Base-by-base conservation (phyloP, 2,113 vertebrate genomes). In the Protobothrops mucrosquamatus region DNA sequence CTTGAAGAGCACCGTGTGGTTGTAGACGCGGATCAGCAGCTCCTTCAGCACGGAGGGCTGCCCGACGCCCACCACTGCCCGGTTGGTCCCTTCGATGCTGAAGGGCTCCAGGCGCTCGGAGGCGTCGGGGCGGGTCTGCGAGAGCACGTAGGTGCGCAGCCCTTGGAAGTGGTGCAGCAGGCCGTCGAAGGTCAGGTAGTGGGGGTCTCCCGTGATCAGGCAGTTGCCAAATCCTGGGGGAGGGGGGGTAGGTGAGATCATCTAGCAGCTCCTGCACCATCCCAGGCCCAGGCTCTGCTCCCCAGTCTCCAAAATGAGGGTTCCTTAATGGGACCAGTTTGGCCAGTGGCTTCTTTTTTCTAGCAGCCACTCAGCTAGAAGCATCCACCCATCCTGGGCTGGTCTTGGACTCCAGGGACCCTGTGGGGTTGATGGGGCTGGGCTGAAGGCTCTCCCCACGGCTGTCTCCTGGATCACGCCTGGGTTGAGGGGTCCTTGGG, bases 161-260 rank as follows among this genome's bases (percentile, higher is more conserved):
- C 98, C 98, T 88, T 98, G 94, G 89, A 98, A 98, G 46, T 97
- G 88, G 92, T 98, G 97, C 95, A 97, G 95, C 94, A 98, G 89
- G 51, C 97, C 91, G 0, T 99, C 98, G 4, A 98, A 98, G 3
- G 98, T 98, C 94, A 56, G 34, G 93, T 98, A 98, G 93, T 98
- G 97, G 2, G 98, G 97, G 54, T 98, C 97, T 0, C 96, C 96
- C 0, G 96, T 95, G 91, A 98, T 64, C 2, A 29, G 94, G 90
- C 98, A 99, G 91, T 96, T 97, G 43, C 95, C 94, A 89, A 98
- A 98, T 22, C 93, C 98, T 98, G 90, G 10, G 22, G 46, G 22
- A 2, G 4, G 20, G 9, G 9, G 10, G 5, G 22, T 2, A 26
- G 4, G 54, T 11, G 34, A 34, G 55, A 3, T 24, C 22, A 59